Evolutionary conservation across 2,888 invertebrate genomes (phyloP).

Genomic region (Lasius fuliginosus): DNA sequence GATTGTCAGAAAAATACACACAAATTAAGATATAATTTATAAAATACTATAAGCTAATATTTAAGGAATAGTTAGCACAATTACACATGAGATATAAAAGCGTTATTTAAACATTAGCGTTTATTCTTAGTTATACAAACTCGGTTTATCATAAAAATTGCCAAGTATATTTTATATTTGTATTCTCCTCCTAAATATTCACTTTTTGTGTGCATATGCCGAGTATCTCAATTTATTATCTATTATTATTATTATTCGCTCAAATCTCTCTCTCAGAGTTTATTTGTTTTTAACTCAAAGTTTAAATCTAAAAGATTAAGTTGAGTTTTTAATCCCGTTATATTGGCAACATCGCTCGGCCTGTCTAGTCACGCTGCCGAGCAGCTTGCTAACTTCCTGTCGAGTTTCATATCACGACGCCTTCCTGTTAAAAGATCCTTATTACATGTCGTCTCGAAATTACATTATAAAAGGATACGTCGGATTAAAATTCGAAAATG

Average conservation of each 20-base stretch:
- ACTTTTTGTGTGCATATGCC: background rate
- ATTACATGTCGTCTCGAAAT: constrained; percentile 15
- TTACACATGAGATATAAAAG: too few relatives aligned
- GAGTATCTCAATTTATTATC: background rate
- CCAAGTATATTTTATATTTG: background rate
- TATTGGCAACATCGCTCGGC: constrained; percentile 2
- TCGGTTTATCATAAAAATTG: too few relatives aligned
- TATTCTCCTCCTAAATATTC: background rate
- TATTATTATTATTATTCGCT: background rate
- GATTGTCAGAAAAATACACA: too few relatives aligned
- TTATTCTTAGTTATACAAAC: too few relatives aligned
- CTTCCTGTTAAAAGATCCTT: constrained; percentile 24
- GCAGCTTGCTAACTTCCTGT: constrained; percentile 41
- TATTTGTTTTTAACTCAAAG: background rate
- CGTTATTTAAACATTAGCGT: too few relatives aligned
- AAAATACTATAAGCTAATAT: too few relatives aligned
- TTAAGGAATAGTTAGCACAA: too few relatives aligned
- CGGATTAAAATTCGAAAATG: background rate
- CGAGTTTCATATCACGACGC: constrained; percentile 7
- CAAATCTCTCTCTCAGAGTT: background rate
- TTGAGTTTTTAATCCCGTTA: constrained; percentile 33
- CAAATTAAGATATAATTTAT: too few relatives aligned
- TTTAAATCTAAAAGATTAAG: constrained; percentile 12
- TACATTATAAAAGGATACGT: constrained; percentile 20
- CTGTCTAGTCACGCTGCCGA: constrained; percentile 24